Evolutionary conservation across 2,113 vertebrate genomes (phyloP).

Genomic region (Grammomys surdaster): DNA sequence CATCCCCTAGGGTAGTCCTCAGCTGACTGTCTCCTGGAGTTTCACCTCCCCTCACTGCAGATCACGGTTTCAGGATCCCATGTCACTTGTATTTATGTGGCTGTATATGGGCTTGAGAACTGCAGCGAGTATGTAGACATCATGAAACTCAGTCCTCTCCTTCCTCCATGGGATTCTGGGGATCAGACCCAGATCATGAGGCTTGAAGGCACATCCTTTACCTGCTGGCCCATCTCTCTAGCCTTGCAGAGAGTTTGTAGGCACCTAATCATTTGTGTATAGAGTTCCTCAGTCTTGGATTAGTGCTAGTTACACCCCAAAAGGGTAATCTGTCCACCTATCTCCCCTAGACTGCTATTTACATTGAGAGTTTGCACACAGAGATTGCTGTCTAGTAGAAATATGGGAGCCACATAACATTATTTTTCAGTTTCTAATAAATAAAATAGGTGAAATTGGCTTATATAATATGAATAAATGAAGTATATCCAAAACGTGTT

Average conservation of each 20-base stretch:
- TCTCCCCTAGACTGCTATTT: not conserved
- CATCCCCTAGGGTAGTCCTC: not conserved
- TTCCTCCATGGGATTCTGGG: not conserved
- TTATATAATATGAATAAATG: slow-evolving; percentile 19
- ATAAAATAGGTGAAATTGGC: slow-evolving; percentile 6
- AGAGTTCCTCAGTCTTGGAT: not conserved
- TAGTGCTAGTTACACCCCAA: not conserved
- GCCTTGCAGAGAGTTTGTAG: not conserved
- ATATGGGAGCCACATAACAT: not conserved
- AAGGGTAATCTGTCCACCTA: not conserved
- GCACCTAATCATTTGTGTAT: not conserved
- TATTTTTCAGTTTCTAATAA: slow-evolving; percentile 34
- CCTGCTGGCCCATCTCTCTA: not conserved
- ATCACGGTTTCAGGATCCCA: not conserved
- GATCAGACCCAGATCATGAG: not conserved
- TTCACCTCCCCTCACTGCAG: not conserved
- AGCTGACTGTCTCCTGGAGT: not conserved
- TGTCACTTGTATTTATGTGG: not conserved
- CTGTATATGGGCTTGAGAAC: not conserved
- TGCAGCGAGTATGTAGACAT: not conserved
- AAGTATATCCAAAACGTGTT: not conserved
- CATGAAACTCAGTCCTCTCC: not conserved
- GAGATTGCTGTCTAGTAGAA: not conserved
- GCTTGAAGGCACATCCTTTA: not conserved
- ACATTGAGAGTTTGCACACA: not conserved